Percentiles rank a stretch among this genome's conserved stretches.
Evolutionary conservation across 2,797 vertebrate genomes (phyloP).

Genomic region (Sternarchorhynchus goeldii): DNA sequence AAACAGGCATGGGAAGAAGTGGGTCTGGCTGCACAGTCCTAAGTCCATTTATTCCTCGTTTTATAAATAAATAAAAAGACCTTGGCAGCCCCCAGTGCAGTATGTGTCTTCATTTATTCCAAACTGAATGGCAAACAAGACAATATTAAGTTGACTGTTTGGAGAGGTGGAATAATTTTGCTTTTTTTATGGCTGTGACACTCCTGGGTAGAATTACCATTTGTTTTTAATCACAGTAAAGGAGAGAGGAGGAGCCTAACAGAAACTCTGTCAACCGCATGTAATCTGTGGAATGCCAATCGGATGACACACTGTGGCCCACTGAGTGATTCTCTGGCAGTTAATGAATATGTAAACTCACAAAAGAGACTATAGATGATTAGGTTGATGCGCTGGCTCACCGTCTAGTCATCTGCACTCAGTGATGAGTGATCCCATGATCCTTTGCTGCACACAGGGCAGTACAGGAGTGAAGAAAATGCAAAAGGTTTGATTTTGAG

Average conservation of each 20-base stretch:
- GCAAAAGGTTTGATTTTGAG: no score
- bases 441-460: no score
- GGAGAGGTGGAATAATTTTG: neutral
- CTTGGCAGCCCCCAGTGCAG: neutral
- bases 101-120: neutral
- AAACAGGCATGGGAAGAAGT: neutral
- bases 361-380: neutral
- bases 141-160: neutral
- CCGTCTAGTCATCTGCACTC: neutral
- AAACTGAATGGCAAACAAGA: neutral
- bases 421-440: neutral
- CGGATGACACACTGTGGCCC: constrained; percentile 1
- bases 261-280: neutral
- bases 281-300: constrained; percentile 12
- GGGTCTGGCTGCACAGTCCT: constrained; percentile 15
- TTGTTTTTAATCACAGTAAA: constrained; percentile 3
- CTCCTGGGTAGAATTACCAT: neutral
- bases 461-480: no score
- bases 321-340: neutral
- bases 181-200: neutral
- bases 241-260: neutral
- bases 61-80: no score
- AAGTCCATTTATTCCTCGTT: neutral
- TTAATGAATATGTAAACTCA: neutral
- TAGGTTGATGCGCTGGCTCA: constrained; percentile 4